phyloP scores from a whole-genome alignment of 1,140 invertebrate genomes.

The Drosophila truncata region DNA sequence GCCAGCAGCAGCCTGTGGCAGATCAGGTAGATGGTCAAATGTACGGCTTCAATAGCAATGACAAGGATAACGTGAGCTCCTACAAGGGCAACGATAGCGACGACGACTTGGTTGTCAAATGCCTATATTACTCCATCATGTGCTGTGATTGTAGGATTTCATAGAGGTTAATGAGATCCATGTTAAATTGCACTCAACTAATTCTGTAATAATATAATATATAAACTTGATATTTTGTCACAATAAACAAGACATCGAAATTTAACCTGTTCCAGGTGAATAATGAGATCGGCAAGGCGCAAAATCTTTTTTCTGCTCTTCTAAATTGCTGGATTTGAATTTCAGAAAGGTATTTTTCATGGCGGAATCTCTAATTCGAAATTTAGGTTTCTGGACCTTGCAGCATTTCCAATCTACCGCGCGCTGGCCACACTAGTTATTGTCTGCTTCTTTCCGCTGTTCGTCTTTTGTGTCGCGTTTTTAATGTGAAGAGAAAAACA shows the following conservation, averaged over 20 bases:
- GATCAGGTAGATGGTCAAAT: conserved; percentile 71
- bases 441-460: conserved; percentile 32
- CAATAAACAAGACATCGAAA: too few relatives aligned
- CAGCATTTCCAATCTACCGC: background rate
- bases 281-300: too few relatives aligned
- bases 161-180: conserved; percentile 26
- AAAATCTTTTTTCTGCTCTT: too few relatives aligned
- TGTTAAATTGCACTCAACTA: conserved; percentile 45
- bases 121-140: conserved; percentile 82
- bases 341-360: background rate
- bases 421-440: conserved; percentile 20
- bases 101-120: conserved; percentile 84
- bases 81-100: conserved; percentile 42
- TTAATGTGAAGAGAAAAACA: conserved; percentile 61
- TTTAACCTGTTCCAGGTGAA: too few relatives aligned
- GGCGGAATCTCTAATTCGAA: background rate
- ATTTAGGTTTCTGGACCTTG: background rate
- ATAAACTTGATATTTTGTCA: conserved; percentile 5
- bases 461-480: conserved; percentile 69
- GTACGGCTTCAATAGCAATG: conserved; percentile 31
- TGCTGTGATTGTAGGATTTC: conserved; percentile 84
- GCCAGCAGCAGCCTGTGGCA: conserved; percentile 17
- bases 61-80: conserved; percentile 25
- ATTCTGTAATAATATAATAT: conserved; percentile 19
- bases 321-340: background rate